Evolutionary conservation across 2,797 vertebrate species (phyloP), one percentile per base, ranked within the genome.

Genomic region (Agapornis canus): DNA sequence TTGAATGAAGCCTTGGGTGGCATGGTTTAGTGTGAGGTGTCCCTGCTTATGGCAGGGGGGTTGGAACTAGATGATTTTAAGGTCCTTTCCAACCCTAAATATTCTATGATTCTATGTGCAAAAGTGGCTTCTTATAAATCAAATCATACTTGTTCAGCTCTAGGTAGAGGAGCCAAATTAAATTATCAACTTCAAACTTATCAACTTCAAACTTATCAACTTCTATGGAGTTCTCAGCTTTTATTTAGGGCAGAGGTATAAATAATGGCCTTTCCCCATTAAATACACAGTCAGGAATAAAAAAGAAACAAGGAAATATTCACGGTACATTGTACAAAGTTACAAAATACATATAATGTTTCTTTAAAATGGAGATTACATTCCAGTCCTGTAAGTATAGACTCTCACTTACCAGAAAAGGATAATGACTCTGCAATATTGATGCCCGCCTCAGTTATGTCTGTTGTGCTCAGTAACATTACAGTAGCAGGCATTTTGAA

Each of bases 81-180:
- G 35, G 35, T 35, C 35, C 35, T 35, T 35, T 35, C 35, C 35
- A 35, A 35, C 35, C 35, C 35, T 35, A 35, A 35, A 35, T 35
- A 35, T 35, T 35, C 35, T 35, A 35, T 35, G 35, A 35, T 35
- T 35, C 35, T 35, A 35, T 35, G 35, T n/a, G n/a, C n/a, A n/a
- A n/a, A 95, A 97, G 97, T 97, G 96, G 94, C 94, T 98, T 59
- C 95, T 98, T 97, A 60, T 97, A 97, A 98, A 98, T 98, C 97
- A 98, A 95, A 91, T 97, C 94, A 96, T 95, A 98, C 97, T 98
- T 98, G 89, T 97, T 96, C 96, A 69, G 26, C 91, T 96, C 96
- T 94, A 83, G 70, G 81, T 95, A 96, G 91, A 89, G 81, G 69
- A 97, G 29, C 81, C 57, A 20, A 95, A 97, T 88, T 96, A 93